These are phyloP conservation scores for Encarsia formosa DNA, from an alignment of 2,888 invertebrate species.

Conservation along the genomic window DNA sequence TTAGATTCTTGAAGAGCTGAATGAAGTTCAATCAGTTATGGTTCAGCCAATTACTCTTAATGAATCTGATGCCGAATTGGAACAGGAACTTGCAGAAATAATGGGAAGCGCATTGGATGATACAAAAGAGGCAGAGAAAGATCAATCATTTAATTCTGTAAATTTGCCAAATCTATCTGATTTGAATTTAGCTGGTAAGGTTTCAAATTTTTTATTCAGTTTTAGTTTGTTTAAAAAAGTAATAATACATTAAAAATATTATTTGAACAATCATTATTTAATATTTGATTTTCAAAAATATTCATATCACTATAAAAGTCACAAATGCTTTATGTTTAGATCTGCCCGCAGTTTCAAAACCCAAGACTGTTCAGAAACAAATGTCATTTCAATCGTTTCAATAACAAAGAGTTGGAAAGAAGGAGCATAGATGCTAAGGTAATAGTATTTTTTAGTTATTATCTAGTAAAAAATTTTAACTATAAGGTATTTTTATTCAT, in stretches of 20 bases:
- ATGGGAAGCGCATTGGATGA: slow-evolving; percentile 39
- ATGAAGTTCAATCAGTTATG: slow-evolving; percentile 58
- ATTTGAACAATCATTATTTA: slow-evolving; percentile 29
- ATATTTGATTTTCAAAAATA: slow-evolving; percentile 15
- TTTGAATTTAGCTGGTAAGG: slow-evolving; percentile 39
- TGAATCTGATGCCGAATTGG: slow-evolving; percentile 61
- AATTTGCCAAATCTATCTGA: slow-evolving; percentile 36
- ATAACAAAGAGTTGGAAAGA: too few relatives aligned
- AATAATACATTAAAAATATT: too few relatives aligned
- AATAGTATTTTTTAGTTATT: too few relatives aligned
- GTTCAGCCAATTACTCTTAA: slow-evolving; percentile 52
- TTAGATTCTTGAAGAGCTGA: slow-evolving; percentile 59
- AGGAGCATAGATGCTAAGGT: too few relatives aligned
- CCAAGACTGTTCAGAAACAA: too few relatives aligned
- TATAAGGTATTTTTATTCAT: slow-evolving; percentile 11
- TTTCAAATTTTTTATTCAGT: neutral
- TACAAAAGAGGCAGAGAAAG: slow-evolving; percentile 3
- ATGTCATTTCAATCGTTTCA: too few relatives aligned
- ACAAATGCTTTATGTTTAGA: too few relatives aligned
- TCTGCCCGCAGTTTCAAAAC: too few relatives aligned
- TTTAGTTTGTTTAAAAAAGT: slow-evolving; percentile 12
- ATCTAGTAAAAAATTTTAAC: too few relatives aligned
- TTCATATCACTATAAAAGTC: neutral
- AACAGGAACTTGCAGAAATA: slow-evolving; percentile 64
- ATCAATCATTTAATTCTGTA: slow-evolving; percentile 16